Evolutionary conservation across 1,140 invertebrate species (phyloP).

Genomic region (Diuraphis noxia): DNA sequence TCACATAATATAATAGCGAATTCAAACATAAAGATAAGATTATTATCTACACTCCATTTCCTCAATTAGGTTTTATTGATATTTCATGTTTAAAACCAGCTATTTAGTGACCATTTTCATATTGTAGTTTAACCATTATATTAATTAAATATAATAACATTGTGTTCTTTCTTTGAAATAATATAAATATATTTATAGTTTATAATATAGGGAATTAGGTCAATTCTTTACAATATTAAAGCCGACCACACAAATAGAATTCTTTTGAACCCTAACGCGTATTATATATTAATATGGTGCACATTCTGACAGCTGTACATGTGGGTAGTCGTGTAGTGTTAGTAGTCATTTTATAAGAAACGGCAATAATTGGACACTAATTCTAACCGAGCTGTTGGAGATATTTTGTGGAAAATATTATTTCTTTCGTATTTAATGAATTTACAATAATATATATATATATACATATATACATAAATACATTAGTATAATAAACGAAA

Average conservation of each 20-base stretch:
- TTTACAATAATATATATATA: neutral
- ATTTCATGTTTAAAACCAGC: neutral
- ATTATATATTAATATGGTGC: no score
- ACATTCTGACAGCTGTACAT: no score
- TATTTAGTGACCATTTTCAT: neutral
- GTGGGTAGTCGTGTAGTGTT: neutral
- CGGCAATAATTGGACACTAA: neutral
- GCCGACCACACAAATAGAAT: neutral
- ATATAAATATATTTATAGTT: neutral
- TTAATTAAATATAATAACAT: neutral
- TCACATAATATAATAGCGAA: neutral
- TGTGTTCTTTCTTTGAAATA: neutral
- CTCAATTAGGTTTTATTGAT: neutral
- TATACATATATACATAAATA: no score
- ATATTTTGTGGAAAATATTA: neutral
- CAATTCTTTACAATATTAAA: neutral
- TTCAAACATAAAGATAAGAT: neutral
- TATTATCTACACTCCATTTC: no score
- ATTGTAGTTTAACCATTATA: neutral
- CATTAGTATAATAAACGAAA: neutral
- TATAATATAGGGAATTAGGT: neutral
- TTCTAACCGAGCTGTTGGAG: neutral
- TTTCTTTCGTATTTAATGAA: neutral
- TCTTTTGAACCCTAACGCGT: neutral
- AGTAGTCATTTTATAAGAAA: no score